Evolutionary conservation across 2,888 invertebrate species (phyloP).

Genomic region (Eupithecia subumbrata): DNA sequence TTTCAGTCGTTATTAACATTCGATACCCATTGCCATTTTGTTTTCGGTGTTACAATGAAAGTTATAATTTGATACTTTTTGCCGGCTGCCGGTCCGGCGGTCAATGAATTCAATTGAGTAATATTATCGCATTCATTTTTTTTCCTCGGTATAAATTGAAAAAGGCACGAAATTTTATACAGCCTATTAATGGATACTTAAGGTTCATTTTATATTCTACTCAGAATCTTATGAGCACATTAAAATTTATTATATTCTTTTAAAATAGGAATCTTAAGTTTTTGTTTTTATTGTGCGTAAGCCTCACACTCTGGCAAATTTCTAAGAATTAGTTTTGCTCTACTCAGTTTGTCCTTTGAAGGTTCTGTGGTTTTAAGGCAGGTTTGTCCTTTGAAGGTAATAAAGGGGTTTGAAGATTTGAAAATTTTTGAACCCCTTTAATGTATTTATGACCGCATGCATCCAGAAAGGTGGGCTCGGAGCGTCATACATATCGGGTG

Average conservation of each 20-base stretch:
- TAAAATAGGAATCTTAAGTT: background rate
- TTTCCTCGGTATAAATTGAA: background rate
- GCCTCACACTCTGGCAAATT: too few relatives aligned
- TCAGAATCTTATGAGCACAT: background rate
- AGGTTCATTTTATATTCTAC: background rate
- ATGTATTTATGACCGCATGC: too few relatives aligned
- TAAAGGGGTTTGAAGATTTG: too few relatives aligned
- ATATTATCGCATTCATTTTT: background rate
- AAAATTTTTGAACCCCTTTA: too few relatives aligned
- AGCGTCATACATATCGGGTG: too few relatives aligned
- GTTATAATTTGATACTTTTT: constrained; percentile 3
- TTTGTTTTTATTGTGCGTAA: too few relatives aligned
- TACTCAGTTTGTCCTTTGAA: too few relatives aligned
- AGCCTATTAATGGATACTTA: background rate
- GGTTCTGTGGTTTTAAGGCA: too few relatives aligned
- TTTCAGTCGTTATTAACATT: background rate
- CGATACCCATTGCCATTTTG: background rate
- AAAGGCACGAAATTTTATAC: background rate
- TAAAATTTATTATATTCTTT: background rate
- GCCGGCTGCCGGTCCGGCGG: background rate
- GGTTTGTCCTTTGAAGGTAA: too few relatives aligned
- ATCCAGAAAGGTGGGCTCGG: too few relatives aligned
- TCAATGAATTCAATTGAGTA: background rate
- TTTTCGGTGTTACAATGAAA: background rate
- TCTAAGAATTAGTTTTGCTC: too few relatives aligned